Evolutionary conservation across 2,888 invertebrate species (phyloP), one percentile per base, ranked within the genome.

Genomic region (Phyllotreta cruciferae): DNA sequence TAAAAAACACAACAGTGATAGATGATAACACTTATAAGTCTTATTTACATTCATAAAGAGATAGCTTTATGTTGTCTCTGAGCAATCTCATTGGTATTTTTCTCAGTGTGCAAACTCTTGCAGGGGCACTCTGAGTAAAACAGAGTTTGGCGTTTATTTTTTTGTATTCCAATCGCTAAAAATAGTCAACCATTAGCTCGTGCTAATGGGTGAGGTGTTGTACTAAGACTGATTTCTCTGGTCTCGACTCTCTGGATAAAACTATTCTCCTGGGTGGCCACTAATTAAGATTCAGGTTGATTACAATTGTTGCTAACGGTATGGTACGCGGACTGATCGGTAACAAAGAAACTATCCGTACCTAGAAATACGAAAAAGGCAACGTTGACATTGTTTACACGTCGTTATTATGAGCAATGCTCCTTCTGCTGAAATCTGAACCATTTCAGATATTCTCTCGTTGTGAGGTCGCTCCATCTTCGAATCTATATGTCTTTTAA

Each of bases 241-340:
- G 70, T 73, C 73, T 69, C 71, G 66, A 69, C 73, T 68, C 72
- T 72, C 75, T 67, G 77, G 77, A 76, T 78, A 77, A 78, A 79
- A 77, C 79, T 78, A 78, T 78, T 75, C 78, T 79, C 79, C 75
- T 81, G 82, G 82, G 82, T 82, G 82, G 82, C 78, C 81, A 77
- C 81, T 82, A 82, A 82, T 82, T 82, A 82, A 81, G 80, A 82
- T 81, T 82, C 81, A 81, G 77, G 77, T 78, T 81, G 82, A 82
- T 81, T 81, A 77, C 81, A 81, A 81, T 81, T 81, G 80, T 81
- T 78, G 79, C 79, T 80, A 81, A 80, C 80, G 80, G 81, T 81
- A 81, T 76, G 81, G 79, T 79, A 81, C 80, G 79, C 80, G 75
- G 77, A 67, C 70, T 71, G 75, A 75, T 75, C 74, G 71, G 73